These are phyloP conservation scores for Odocoileus hemionus DNA, from an alignment of 2,113 vertebrate genomes.

Conservation along the genomic window DNA sequence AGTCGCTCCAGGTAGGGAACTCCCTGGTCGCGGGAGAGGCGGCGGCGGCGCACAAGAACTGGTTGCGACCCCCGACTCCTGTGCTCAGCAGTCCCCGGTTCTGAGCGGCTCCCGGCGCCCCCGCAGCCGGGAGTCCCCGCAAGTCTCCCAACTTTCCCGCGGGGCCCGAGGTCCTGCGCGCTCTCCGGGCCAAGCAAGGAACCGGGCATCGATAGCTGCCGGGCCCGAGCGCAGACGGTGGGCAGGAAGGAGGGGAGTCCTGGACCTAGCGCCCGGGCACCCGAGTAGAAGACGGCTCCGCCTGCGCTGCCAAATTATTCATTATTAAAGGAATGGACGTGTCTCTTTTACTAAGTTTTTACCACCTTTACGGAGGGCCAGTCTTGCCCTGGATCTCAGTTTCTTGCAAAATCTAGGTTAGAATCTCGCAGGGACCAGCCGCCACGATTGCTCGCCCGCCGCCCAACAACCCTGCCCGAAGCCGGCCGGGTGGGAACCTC, in stretches of 20 bases:
- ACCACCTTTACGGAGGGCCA: constrained; percentile 55
- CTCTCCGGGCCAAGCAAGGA: background rate
- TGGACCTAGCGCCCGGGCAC: background rate
- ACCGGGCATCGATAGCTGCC: constrained; percentile 49
- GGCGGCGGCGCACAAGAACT: background rate
- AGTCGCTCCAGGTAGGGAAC: background rate
- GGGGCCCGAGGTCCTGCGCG: constrained; percentile 49
- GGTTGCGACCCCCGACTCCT: background rate
- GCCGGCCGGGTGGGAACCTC: background rate
- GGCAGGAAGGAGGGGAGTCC: constrained; percentile 23
- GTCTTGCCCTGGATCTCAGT: constrained; percentile 69
- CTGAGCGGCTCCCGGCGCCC: background rate
- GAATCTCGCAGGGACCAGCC: background rate
- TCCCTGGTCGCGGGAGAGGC: background rate
- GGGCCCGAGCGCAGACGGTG: background rate
- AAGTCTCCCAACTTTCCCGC: constrained; percentile 61
- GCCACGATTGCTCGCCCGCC: background rate
- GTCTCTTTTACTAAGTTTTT: constrained; percentile 78
- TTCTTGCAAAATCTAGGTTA: constrained; percentile 67
- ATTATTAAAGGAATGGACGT: constrained; percentile 67
- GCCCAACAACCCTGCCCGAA: background rate
- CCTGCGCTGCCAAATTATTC: background rate
- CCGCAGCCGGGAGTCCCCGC: background rate
- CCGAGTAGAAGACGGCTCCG: background rate
- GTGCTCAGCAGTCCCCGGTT: background rate